Evolutionary conservation across 2,113 vertebrate genomes (phyloP).

Genomic region (Phalacrocorax brasilianus): DNA sequence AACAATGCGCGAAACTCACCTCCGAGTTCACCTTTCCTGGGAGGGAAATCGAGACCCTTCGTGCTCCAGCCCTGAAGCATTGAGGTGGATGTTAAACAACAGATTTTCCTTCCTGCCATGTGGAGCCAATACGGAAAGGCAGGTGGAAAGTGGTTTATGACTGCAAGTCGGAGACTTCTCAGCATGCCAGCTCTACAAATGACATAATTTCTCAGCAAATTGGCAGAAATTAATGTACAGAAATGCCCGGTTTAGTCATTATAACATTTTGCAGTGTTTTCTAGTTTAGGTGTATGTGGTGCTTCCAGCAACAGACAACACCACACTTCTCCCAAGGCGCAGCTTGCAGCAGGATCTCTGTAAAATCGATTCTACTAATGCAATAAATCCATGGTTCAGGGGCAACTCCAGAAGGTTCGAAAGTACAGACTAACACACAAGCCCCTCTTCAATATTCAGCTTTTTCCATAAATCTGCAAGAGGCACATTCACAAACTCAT

Average conservation of each 20-base stretch:
- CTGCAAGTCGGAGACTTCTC: not conserved
- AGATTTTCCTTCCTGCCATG: not conserved
- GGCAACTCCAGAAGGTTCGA: not conserved
- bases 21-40: not conserved
- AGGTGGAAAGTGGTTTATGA: not conserved
- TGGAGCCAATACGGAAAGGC: not conserved
- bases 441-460: not conserved
- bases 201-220: not conserved
- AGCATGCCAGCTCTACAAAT: not conserved
- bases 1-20: not conserved
- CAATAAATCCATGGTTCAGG: not conserved
- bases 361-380: not conserved
- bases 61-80: rapidly evolving
- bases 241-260: not conserved
- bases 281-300: rapidly evolving
- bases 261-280: not conserved
- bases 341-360: not conserved
- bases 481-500: no score
- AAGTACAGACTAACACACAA: not conserved
- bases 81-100: not conserved
- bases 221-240: not conserved
- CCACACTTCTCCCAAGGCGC: not conserved
- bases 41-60: not conserved
- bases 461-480: not conserved
- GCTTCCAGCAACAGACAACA: not conserved